Conservation (phyloP, 2,888 invertebrate genomes). For the Pachycephus smyrnensis region DNA sequence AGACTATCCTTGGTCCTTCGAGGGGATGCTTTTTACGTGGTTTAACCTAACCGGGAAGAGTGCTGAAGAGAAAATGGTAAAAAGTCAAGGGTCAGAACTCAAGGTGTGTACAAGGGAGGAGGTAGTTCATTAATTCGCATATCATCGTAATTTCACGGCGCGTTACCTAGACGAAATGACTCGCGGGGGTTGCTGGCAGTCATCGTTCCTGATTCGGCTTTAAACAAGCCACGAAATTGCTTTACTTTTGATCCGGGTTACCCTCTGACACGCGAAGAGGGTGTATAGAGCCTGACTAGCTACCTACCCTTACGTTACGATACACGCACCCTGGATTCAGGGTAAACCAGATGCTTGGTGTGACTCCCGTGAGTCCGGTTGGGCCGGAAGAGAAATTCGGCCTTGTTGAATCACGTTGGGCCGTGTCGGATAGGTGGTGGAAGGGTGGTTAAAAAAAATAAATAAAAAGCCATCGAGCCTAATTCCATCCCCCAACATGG, state of each 20-base stretch:
- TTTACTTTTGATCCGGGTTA: conserved; percentile 59
- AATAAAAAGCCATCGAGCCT: conserved; percentile 52
- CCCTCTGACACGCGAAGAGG: conserved; percentile 12
- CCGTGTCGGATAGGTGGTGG: conserved; percentile 8
- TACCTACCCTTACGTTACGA: neutral
- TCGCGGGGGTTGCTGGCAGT: conserved; percentile 53
- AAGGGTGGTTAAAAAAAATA: conserved; percentile 34
- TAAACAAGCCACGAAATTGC: conserved; percentile 67
- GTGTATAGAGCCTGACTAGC: conserved; percentile 8
- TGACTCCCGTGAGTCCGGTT: conserved; percentile 14
- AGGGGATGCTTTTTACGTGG: too few relatives aligned
- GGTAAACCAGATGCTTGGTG: neutral
- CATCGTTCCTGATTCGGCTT: conserved; percentile 45
- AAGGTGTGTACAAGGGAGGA: neutral
- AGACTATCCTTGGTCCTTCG: too few relatives aligned
- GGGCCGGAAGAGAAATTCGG: conserved; percentile 12
- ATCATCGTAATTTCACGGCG: conserved; percentile 68
- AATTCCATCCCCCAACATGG: conserved; percentile 51
- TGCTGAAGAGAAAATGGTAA: too few relatives aligned
- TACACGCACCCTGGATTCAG: conserved; percentile 1
- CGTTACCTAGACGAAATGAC: conserved; percentile 67
- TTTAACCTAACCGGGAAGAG: too few relatives aligned
- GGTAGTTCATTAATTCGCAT: conserved; percentile 64
- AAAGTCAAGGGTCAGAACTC: too few relatives aligned
- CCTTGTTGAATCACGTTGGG: conserved; percentile 48